These are phyloP conservation scores for Gracilinanus agilis DNA, from an alignment of 2,113 vertebrate genomes.

Conservation along the genomic window DNA sequence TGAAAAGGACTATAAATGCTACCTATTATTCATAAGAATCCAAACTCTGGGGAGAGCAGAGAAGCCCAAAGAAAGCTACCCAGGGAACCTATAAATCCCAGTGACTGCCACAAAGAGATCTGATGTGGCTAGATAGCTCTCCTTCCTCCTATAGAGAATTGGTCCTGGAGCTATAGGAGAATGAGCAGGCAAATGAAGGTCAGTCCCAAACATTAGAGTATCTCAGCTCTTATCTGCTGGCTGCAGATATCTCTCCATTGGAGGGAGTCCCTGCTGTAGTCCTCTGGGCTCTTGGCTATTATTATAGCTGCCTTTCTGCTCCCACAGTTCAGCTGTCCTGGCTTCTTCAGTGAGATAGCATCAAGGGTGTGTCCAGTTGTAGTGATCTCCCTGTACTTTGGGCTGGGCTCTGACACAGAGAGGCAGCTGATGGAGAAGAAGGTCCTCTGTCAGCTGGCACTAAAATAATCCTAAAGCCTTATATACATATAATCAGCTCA, in stretches of 20 bases:
- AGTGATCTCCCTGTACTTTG: neutral
- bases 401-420: neutral
- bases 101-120: neutral
- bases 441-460: neutral
- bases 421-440: neutral
- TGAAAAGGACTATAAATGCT: neutral
- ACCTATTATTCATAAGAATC: neutral
- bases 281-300: neutral
- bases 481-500: neutral
- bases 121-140: neutral
- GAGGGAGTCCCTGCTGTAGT: neutral
- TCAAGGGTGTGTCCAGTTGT: neutral
- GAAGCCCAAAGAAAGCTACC: neutral
- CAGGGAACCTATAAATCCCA: neutral
- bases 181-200: neutral
- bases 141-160: neutral
- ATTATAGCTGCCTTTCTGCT: neutral
- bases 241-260: neutral
- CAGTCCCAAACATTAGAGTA: neutral
- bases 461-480: neutral
- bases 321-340: neutral
- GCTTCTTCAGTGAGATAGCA: neutral
- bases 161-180: neutral
- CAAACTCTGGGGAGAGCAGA: neutral
- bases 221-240: neutral